Evolutionary conservation across 2,113 vertebrate genomes (phyloP), one percentile per base, ranked within the genome.

Genomic region (Neopipo cinnamomea): DNA sequence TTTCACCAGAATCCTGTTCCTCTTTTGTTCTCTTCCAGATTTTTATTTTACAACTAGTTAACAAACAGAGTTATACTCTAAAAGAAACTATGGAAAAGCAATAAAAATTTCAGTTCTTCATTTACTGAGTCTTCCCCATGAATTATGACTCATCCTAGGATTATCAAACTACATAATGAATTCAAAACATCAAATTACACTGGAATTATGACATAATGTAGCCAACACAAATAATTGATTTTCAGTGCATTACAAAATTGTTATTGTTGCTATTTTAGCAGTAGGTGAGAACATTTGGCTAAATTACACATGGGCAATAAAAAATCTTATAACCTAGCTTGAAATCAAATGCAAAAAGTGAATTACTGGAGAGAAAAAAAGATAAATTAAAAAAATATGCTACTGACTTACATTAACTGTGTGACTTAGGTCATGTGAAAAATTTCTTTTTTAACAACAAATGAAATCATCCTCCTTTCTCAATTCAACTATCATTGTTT

Each of bases 81-180:
- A 85, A 83, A 85, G 33, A 94, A 96, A 94, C 88, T 62, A 53
- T 59, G 68, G 85, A 68, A 96, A 90, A 95, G 56, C 53, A 83
- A 85, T 95, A 77, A 91, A 67, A 67, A 83, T 93, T 94, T 94
- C 85, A 88, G 85, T 94, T 96, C 93, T 94, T 89, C 78, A 76
- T 93, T 94, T 94, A 70, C 50, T 72, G 47, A 62, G 63, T 67
- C 88, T 92, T 96, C 82, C 47, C 68, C 27, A 31, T 17, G 42
- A 88, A 83, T 76, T 90, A 67, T 94, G 93, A 95, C 74, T 96
- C 81, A 96, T 49, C 14, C 49, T 39, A 61, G 73, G 46, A 68
- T 80, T 86, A 91, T 86, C 53, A 92, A 86, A 91, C 94, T 88
- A 58, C 49, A 53, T 89, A 85, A 78, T 79, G 56, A 88, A 72